These are phyloP conservation scores for Otocyon megalotis DNA, from an alignment of 2,113 vertebrate genomes.

Conservation along the genomic window DNA sequence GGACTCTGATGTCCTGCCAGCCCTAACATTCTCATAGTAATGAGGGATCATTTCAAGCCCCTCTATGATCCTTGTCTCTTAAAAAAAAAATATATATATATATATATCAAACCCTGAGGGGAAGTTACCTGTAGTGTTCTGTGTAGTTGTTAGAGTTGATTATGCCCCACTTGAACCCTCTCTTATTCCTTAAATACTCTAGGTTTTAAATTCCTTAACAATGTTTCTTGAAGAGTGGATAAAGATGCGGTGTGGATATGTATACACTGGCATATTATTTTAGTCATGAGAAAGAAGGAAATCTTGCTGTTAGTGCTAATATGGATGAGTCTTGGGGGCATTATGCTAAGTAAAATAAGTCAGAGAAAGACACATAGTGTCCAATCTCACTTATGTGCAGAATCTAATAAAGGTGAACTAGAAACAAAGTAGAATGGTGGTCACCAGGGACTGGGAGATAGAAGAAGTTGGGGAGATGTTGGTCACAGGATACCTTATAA, in stretches of 20 bases:
- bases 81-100: no score
- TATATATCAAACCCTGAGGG: neutral
- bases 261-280: neutral
- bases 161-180: neutral
- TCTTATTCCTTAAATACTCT: neutral
- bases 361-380: neutral
- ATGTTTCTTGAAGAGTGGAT: neutral
- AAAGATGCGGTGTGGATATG: neutral
- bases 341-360: neutral
- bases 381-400: neutral
- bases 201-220: neutral
- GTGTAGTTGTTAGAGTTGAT: neutral
- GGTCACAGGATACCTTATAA: neutral
- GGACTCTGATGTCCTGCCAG: neutral
- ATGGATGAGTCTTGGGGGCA: neutral
- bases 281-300: neutral
- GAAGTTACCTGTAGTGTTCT: neutral
- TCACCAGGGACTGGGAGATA: neutral
- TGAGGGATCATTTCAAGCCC: neutral
- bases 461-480: constrained; percentile 5
- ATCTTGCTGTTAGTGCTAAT: neutral
- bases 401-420: neutral
- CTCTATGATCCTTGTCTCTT: neutral
- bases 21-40: neutral
- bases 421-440: neutral